These are phyloP conservation scores for Pasiphila rectangulata DNA, from an alignment of 2,888 invertebrate species.

Conservation along the genomic window DNA sequence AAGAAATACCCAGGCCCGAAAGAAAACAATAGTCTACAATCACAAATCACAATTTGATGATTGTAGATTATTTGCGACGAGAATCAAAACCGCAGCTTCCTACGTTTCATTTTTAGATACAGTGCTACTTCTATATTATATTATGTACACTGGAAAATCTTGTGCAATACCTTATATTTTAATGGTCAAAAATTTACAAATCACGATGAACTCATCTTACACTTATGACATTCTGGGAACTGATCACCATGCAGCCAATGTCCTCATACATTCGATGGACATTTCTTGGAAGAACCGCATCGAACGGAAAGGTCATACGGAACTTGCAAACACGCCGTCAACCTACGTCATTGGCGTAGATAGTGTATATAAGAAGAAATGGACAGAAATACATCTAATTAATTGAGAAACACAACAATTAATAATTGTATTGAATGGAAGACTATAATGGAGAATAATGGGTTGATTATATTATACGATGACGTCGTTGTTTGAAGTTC, in stretches of 20 bases:
- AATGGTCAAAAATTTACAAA: conserved; percentile 2
- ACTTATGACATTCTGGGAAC: conserved; percentile 29
- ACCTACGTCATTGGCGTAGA: conserved; percentile 8
- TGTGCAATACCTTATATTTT: not conserved
- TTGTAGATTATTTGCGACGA: no score
- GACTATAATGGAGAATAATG: conserved; percentile 10
- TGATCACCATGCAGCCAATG: conserved; percentile 23
- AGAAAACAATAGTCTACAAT: no score
- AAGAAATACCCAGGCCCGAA: no score
- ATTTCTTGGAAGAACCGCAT: conserved; percentile 25
- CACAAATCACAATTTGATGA: no score
- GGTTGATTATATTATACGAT: not conserved
- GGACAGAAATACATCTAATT: conserved; percentile 2
- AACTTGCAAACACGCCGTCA: conserved; percentile 14
- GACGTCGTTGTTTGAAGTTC: conserved; percentile 9
- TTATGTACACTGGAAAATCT: no score
- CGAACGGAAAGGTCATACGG: conserved; percentile 26
- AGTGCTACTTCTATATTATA: no score
- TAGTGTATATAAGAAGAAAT: conserved; percentile 1
- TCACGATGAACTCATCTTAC: conserved; percentile 24
- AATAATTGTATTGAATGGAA: conserved; percentile 4
- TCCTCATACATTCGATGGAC: conserved; percentile 24
- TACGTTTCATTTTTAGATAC: no score
- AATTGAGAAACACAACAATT: conserved; percentile 17
- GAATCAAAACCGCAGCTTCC: no score